A percentile compares a stretch with the other conserved stretches of the same genome.
These are phyloP conservation scores for Gymnarchus niloticus DNA, from an alignment of 2,113 vertebrate genomes.

Conservation along the genomic window DNA sequence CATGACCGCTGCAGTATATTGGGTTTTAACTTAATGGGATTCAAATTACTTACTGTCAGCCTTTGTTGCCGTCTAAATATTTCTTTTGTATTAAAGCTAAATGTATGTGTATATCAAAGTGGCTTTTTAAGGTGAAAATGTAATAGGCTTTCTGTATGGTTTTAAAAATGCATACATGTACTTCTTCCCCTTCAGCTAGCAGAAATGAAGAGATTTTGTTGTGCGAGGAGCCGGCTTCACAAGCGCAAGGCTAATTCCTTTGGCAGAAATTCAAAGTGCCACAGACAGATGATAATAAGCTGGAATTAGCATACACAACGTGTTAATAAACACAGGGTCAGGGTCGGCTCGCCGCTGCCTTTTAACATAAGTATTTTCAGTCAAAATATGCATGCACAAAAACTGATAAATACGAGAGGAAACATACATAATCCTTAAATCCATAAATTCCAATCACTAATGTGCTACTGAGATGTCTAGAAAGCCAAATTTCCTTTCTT, in stretches of 20 bases:
- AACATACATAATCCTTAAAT: conserved; percentile 50
- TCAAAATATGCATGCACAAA: conserved; percentile 38
- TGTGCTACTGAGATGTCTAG: conserved; percentile 18
- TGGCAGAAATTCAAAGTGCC: conserved; percentile 69
- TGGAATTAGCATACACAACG: conserved; percentile 60
- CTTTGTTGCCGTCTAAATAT: conserved; percentile 60
- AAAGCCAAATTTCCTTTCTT: neutral
- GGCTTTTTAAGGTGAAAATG: conserved; percentile 63
- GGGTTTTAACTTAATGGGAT: conserved; percentile 51
- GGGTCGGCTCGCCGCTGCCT: conserved; percentile 56
- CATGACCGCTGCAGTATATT: neutral
- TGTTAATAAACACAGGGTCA: conserved; percentile 58
- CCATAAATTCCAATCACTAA: conserved; percentile 23
- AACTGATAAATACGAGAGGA: conserved; percentile 57
- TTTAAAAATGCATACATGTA: conserved; percentile 63
- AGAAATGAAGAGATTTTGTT: conserved; percentile 52
- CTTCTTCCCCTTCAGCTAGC: conserved; percentile 36
- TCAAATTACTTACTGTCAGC: conserved; percentile 58
- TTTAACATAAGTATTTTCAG: conserved; percentile 51
- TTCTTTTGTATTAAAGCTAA: conserved; percentile 61
- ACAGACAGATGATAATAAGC: conserved; percentile 71
- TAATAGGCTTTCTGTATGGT: conserved; percentile 67
- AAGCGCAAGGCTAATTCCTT: conserved; percentile 69
- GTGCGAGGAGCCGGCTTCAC: conserved; percentile 60
- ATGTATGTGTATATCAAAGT: conserved; percentile 68